Base-by-base conservation (phyloP, 2,888 invertebrate species). In the Watsonalla cultraria region DNA sequence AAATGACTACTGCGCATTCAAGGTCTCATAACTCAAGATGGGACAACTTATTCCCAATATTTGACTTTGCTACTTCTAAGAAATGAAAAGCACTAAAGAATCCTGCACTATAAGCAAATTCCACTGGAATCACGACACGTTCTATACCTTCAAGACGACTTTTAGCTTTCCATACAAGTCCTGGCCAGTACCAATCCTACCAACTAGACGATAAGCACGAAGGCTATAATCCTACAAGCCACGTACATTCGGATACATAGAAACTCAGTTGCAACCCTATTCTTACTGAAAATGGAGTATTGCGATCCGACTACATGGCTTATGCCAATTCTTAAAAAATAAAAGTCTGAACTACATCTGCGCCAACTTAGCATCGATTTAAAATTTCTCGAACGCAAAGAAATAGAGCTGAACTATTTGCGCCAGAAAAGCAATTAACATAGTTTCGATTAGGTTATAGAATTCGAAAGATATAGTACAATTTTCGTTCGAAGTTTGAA, bases 261-360 rank as follows among this genome's bases (percentile, higher is more conserved):
- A 60, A 57, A 63, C 62, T 65, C 59, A 57, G 58, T 52, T 68
- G 68, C 65, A 53, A 59, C 52, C 58, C 56, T 58, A 56, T 53
- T 57, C 51, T 56, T 60, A 54, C 54, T 45, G 59, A 73, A 76
- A 74, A 73, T 75, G 62, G 69, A 66, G 65, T 72, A 70, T 66
- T 54, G 54, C 57, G 52, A 61, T 64, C 62, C 60, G 60, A 49
- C 55, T 59, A 47, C 51, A 53, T 34, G 56, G 63, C 65, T 68
- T 66, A 65, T 60, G 62, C 57, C 65, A 59, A 74, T 68, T 70
- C 66, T 55, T 60, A 55, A 70, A 56, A 54, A 51, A 56, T 56
- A 45, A 24, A 24, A 24, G 24, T 24, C 24, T 24, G 24, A 4
- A 24, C 2, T 24, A 24, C 24, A 24, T 24, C 24, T 24, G 24